phyloP scores from a whole-genome alignment of 2,797 vertebrate species.

The Sternotherus odoratus region DNA sequence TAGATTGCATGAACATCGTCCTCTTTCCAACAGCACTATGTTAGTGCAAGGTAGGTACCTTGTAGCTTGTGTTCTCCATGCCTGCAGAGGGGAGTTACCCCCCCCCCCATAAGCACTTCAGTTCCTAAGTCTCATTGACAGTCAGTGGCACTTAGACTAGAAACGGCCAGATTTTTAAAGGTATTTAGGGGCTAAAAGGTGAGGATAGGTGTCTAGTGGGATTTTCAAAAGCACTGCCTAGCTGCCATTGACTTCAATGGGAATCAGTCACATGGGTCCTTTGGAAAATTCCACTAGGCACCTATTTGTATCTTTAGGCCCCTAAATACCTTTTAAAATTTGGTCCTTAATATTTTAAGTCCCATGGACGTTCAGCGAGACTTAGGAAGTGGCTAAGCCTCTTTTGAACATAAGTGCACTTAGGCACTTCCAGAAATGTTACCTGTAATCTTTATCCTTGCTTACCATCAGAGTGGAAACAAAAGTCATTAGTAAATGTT shows the following conservation, averaged over 20 bases:
- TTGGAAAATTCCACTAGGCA: not conserved
- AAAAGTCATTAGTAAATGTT: conserved; percentile 65
- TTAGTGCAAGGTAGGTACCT: not conserved
- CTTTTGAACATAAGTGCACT: conserved; percentile 21
- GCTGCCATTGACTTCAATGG: not conserved
- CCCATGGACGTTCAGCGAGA: not conserved
- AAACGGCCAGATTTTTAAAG: too few species aligned
- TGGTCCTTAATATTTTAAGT: not conserved
- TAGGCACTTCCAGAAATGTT: conserved; percentile 60
- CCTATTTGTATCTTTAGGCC: not conserved
- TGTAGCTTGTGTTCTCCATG: not conserved
- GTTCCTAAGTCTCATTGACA: not conserved
- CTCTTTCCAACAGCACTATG: not conserved
- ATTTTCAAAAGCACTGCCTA: not conserved
- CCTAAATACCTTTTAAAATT: not conserved
- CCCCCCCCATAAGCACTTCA: not conserved
- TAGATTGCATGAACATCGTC: not conserved
- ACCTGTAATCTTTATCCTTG: not conserved
- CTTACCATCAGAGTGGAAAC: conserved; percentile 32
- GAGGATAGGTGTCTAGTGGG: not conserved
- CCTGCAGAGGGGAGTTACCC: not conserved
- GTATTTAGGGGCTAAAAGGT: not conserved
- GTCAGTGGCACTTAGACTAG: not conserved
- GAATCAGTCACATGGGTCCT: not conserved
- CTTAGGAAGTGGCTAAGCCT: conserved; percentile 44